A percentile compares a stretch with the other conserved stretches of the same genome.
These are phyloP conservation scores for Tiaroga cobitis DNA, from an alignment of 2,797 vertebrate species.

Conservation along the genomic window DNA sequence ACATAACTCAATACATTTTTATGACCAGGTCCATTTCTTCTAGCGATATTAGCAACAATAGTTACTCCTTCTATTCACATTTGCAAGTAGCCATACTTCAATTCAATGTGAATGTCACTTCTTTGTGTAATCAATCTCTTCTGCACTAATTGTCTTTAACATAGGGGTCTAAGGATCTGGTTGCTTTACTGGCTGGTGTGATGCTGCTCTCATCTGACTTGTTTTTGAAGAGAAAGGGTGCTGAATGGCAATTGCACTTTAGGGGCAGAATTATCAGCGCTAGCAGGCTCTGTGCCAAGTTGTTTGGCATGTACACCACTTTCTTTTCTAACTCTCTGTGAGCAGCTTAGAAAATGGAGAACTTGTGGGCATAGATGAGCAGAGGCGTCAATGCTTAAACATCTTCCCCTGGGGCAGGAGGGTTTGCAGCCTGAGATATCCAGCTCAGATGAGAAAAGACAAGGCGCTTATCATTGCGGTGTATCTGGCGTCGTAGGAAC, in stretches of 20 bases:
- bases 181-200: slow-evolving; percentile 49
- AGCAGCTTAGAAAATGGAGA: slow-evolving; percentile 46
- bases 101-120: slow-evolving; percentile 61
- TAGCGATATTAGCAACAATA: not conserved
- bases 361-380: slow-evolving; percentile 43
- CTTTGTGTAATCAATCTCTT: slow-evolving; percentile 63
- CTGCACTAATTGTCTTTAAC: slow-evolving; percentile 69
- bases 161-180: slow-evolving; percentile 53
- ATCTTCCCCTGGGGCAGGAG: slow-evolving; percentile 60
- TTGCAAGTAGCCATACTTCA: slow-evolving; percentile 59
- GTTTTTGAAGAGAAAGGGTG: slow-evolving; percentile 40
- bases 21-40: not conserved
- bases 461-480: slow-evolving; percentile 55
- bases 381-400: slow-evolving; percentile 45
- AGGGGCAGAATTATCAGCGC: slow-evolving; percentile 41
- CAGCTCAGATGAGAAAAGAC: slow-evolving; percentile 28
- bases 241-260: slow-evolving; percentile 34
- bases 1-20: not conserved
- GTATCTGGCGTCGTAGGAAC: slow-evolving; percentile 53
- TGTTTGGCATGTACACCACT: slow-evolving; percentile 31
- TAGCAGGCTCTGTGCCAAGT: slow-evolving; percentile 35
- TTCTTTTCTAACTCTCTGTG: slow-evolving; percentile 44
- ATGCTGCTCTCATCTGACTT: slow-evolving; percentile 48
- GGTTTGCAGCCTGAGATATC: slow-evolving; percentile 45
- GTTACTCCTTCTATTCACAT: not conserved